These are phyloP conservation scores for Campylorhamphus procurvoides DNA, from an alignment of 2,113 vertebrate genomes.

Conservation along the genomic window DNA sequence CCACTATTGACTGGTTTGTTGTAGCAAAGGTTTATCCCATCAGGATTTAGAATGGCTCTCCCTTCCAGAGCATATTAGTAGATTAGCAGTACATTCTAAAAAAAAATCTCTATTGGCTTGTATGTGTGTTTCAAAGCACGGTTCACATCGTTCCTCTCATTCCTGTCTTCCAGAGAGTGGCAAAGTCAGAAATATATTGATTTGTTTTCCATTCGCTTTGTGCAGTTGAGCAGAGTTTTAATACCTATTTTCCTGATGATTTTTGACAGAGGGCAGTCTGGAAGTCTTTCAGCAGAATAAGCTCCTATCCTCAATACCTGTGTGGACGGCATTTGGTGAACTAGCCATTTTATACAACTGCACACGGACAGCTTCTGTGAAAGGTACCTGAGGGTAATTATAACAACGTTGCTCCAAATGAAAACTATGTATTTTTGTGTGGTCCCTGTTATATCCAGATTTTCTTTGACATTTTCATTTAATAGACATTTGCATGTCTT, in stretches of 20 bases:
- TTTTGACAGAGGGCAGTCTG: slow-evolving; percentile 86
- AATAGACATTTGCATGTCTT: neutral
- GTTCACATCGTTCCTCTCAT: neutral
- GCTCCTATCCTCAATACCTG: slow-evolving; percentile 83
- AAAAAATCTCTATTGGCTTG: neutral
- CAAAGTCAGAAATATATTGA: neutral
- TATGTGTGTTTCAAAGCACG: neutral
- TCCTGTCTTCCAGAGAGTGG: neutral
- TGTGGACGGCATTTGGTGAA: slow-evolving; percentile 93
- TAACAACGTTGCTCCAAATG: accelerated
- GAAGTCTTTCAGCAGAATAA: slow-evolving; percentile 90
- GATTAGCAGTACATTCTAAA: neutral
- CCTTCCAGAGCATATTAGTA: neutral
- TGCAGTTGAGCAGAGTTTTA: neutral
- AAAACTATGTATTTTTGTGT: neutral
- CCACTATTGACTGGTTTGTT: neutral
- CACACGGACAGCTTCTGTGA: slow-evolving; percentile 89
- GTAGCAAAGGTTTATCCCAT: neutral
- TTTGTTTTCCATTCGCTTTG: neutral
- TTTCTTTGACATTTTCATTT: neutral
- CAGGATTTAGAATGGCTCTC: neutral
- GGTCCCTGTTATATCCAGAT: neutral
- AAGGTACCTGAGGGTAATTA: slow-evolving; percentile 76
- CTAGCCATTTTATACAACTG: slow-evolving; percentile 94
- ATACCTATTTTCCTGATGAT: neutral